phyloP scores from a whole-genome alignment of 2,797 vertebrate species.

The Crocodylus rhombifer region DNA sequence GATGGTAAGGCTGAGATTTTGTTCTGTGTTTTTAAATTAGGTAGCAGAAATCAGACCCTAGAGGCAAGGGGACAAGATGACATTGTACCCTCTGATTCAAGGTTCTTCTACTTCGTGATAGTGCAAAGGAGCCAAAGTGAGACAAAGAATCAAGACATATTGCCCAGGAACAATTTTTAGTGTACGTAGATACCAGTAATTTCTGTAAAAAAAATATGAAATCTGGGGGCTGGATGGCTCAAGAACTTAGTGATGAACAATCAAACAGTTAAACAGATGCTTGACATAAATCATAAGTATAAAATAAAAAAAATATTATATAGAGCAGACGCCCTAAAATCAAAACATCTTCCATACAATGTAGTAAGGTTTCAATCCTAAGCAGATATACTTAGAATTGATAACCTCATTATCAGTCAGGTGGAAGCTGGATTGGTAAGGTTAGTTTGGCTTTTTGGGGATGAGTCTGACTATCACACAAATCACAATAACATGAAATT shows the following conservation, averaged over 20 bases:
- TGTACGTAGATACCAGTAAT: neutral
- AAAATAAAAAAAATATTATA: too few species aligned
- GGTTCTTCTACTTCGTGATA: neutral
- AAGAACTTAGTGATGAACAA: neutral
- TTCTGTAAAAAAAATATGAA: neutral
- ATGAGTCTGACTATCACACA: neutral
- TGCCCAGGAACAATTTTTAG: neutral
- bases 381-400: neutral
- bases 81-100: neutral
- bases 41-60: neutral
- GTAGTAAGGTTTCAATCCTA: neutral
- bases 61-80: neutral
- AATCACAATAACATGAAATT: neutral
- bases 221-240: neutral
- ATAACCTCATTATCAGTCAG: neutral
- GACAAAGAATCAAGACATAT: neutral
- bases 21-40: neutral
- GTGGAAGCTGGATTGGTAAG: neutral
- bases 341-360: neutral
- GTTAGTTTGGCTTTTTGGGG: neutral
- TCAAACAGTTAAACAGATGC: too few species aligned
- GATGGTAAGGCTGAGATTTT: neutral
- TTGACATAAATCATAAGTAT: too few species aligned
- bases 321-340: too few species aligned
- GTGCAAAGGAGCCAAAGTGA: neutral